Evolutionary conservation across 2,888 invertebrate genomes (phyloP).

Genomic region (Stomorhina lunata): DNA sequence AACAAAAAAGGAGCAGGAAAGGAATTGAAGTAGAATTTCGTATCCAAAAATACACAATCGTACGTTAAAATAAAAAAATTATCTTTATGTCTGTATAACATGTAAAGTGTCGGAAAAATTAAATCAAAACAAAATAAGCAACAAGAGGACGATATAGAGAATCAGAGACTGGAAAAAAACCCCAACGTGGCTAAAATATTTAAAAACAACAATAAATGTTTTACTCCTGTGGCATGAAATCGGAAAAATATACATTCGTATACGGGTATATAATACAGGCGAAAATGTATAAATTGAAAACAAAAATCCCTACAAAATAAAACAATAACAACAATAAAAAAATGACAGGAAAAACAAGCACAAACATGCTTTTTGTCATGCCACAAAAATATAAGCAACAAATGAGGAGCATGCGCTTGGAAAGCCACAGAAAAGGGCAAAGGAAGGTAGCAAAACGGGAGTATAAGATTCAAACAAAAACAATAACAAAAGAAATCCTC

Average conservation of each 20-base stretch:
- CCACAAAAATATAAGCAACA: constrained; percentile 14
- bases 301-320: not conserved
- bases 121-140: not conserved
- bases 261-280: not conserved
- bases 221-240: constrained; percentile 21
- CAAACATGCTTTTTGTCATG: not conserved
- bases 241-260: no score
- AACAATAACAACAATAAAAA: not conserved
- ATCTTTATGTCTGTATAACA: not conserved
- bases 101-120: not conserved
- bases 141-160: not conserved
- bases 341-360: not conserved
- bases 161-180: not conserved
- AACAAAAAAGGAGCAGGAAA: no score
- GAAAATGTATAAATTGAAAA: not conserved
- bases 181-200: not conserved
- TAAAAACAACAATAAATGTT: constrained; percentile 9
- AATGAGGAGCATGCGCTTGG: constrained; percentile 36
- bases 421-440: not conserved
- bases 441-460: not conserved
- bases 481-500: not conserved
- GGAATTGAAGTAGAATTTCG: no score
- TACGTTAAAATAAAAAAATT: not conserved
- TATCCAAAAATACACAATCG: not conserved
- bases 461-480: not conserved